Evolutionary conservation across 2,888 invertebrate genomes (phyloP), one percentile per base, ranked within the genome.

Genomic region (Meteorus colon): DNA sequence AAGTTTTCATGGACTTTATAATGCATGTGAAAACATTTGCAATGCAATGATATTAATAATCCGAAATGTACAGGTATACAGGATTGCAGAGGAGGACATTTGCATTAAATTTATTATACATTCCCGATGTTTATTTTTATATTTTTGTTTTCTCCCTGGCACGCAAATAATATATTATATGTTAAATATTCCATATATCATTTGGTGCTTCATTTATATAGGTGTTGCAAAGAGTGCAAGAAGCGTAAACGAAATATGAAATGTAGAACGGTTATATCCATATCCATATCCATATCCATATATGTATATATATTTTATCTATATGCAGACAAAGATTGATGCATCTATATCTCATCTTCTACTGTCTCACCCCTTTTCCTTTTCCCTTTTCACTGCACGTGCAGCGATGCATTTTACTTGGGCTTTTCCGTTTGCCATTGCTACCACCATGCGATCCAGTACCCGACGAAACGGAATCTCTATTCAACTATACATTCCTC

Each of bases 391-490:
- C n/a, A 48, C n/a, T 63, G 37, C 24, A 72, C 66, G 66, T 72
- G 60, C 66, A 70, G 37, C 51, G 63, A 75, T 75, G 63, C 74
- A 70, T 75, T 75, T 70, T 65, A 75, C 63, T 62, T 70, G 48
- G 29, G 48, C 48, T 34, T 65, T 62, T 70, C 70, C 74, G 65
- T 63, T 63, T n/a, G 48, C 41, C 51, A 59, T 37, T 45, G 29
- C 68, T 34, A 59, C 71, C 27, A 34, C 51, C 27, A 51, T 69
- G 71, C 62, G 29, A 60, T 63, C 60, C 62, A 72, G 71, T 24
- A 63, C 34, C 62, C 71, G 45, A 72, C 62, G 71, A 72, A 60
- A 72, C 71, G 63, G 71, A 72, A 72, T 72, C 62, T 68, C 68
- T 45, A 72, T 72, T 72, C 71, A 72, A 41, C 37, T 48, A 48